Evolutionary conservation across 1,140 invertebrate species (phyloP).

Genomic region (Akabosia matsudoensis): DNA sequence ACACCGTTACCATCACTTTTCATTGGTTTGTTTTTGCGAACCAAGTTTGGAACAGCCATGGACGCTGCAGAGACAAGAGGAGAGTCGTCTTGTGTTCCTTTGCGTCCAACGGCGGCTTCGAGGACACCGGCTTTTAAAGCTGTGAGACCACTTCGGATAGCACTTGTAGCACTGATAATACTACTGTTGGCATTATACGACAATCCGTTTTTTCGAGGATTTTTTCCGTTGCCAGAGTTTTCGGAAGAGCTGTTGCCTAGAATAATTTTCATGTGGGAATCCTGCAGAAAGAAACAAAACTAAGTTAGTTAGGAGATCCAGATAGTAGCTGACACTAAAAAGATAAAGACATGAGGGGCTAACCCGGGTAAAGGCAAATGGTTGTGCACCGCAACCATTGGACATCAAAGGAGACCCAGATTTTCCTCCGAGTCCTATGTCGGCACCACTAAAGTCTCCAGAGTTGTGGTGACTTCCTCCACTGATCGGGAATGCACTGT

Average conservation of each 20-base stretch:
- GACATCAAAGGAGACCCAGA: conserved; percentile 37
- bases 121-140: conserved; percentile 44
- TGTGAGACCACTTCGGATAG: conserved; percentile 45
- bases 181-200: conserved; percentile 35
- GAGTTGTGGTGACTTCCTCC: conserved; percentile 42
- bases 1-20: conserved; percentile 28
- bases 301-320: neutral
- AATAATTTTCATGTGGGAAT: conserved; percentile 87
- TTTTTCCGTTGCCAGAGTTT: conserved; percentile 29
- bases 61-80: conserved; percentile 44
- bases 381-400: conserved; percentile 32
- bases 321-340: neutral
- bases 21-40: neutral
- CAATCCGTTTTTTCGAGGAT: conserved; percentile 37
- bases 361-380: conserved; percentile 45
- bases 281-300: conserved; percentile 48
- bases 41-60: conserved; percentile 43
- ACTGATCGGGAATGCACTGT: conserved; percentile 32
- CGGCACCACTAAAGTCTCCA: conserved; percentile 33
- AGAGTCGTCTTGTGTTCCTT: conserved; percentile 34
- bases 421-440: conserved; percentile 18
- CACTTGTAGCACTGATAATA: conserved; percentile 44
- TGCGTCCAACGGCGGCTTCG: conserved; percentile 41
- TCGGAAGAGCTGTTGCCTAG: conserved; percentile 60
- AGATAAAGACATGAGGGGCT: neutral